Conservation (phyloP, 23 tunicate species). For the Phallusia fumigata region DNA sequence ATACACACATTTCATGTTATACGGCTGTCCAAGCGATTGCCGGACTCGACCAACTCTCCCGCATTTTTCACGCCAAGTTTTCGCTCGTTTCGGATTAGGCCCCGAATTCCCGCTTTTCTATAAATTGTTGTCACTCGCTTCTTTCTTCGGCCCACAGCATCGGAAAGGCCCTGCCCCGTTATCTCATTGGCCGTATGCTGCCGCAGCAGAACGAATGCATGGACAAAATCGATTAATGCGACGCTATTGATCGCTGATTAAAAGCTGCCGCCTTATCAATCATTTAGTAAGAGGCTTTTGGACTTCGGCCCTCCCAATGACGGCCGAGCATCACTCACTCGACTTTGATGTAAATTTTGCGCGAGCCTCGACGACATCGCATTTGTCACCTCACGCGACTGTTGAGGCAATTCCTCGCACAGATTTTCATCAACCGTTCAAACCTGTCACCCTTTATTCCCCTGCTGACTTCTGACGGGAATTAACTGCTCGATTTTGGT, state of each 20-base stretch:
- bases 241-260: constrained; percentile 13
- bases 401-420: background rate
- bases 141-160: background rate
- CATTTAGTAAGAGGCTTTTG: constrained; percentile 11
- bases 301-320: constrained; percentile 4
- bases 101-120: background rate
- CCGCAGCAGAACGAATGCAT: constrained; percentile 11
- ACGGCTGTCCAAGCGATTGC: too few relatives aligned
- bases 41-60: too few relatives aligned
- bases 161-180: background rate
- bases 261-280: constrained; percentile 15
- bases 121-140: background rate
- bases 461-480: too few relatives aligned
- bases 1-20: too few relatives aligned
- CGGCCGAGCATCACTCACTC: constrained; percentile 5
- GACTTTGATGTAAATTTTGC: constrained; percentile 2
- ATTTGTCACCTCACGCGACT: background rate
- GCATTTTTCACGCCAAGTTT: background rate
- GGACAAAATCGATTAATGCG: constrained; percentile 13
- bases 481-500: too few relatives aligned
- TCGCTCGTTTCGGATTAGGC: background rate
- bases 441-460: too few relatives aligned
- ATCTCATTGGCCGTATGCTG: background rate
- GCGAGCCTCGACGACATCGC: background rate
- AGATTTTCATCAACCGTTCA: too few relatives aligned